Evolutionary conservation across 1,140 invertebrate genomes (phyloP).

Genomic region (Drosophila cardini): DNA sequence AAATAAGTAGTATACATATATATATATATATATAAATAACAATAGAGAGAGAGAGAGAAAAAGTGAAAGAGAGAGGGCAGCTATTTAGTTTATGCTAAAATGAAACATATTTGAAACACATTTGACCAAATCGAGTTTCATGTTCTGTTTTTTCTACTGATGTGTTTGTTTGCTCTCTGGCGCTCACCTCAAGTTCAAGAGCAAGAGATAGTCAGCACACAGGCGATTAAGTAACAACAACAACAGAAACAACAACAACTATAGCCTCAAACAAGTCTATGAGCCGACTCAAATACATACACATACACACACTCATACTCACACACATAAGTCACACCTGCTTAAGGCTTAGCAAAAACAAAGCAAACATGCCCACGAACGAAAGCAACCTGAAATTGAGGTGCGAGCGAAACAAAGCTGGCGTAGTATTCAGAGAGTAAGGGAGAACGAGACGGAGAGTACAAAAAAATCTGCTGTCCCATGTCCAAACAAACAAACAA

Average conservation of each 20-base stretch:
- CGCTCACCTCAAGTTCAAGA: slow-evolving; percentile 77
- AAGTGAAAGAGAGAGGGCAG: background rate
- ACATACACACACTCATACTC: slow-evolving; percentile 15
- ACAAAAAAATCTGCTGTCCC: slow-evolving; percentile 27
- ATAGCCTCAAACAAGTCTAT: slow-evolving; percentile 70
- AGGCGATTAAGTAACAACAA: slow-evolving; percentile 75
- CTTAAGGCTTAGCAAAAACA: slow-evolving; percentile 54
- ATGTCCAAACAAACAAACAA: slow-evolving; percentile 50
- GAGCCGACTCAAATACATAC: slow-evolving; percentile 37
- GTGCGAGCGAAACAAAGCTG: slow-evolving; percentile 15
- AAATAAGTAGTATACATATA: too few species aligned
- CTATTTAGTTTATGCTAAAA: slow-evolving; percentile 38
- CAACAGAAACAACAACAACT: slow-evolving; percentile 30
- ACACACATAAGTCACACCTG: slow-evolving; percentile 67
- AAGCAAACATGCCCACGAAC: slow-evolving; percentile 56
- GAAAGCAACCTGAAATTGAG: slow-evolving; percentile 49
- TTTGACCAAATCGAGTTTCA: slow-evolving; percentile 34
- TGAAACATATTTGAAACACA: slow-evolving; percentile 16
- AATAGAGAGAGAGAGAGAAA: slow-evolving; percentile 3
- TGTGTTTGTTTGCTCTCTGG: slow-evolving; percentile 41
- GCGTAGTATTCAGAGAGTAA: background rate
- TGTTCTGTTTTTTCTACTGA: slow-evolving; percentile 33
- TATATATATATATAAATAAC: too few species aligned
- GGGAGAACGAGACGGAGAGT: background rate
- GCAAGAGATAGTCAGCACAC: slow-evolving; percentile 71